phyloP scores from a whole-genome alignment of 2,113 vertebrate genomes.

The Eupsittula cactorum region DNA sequence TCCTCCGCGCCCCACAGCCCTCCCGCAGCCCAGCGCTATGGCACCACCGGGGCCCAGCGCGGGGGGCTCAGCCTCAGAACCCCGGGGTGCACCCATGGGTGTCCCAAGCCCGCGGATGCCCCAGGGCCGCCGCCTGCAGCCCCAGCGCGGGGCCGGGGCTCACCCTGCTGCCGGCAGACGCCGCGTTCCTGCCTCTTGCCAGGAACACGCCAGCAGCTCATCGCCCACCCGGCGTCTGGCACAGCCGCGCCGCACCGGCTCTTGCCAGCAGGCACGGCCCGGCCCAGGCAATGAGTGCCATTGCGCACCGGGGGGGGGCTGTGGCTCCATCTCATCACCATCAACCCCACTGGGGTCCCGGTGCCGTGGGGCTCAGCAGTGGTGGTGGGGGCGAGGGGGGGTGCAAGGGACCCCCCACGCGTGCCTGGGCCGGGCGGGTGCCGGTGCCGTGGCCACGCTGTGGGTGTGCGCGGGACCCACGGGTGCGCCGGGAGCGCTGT shows the following conservation, averaged over 20 bases:
- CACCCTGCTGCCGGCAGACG: not conserved
- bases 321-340: too few species aligned
- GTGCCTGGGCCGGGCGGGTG: too few species aligned
- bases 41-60: not conserved
- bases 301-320: too few species aligned
- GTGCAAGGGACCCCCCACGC: too few species aligned
- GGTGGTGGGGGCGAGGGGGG: too few species aligned
- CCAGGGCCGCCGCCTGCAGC: not conserved
- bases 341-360: too few species aligned
- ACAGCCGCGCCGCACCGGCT: not conserved
- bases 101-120: not conserved
- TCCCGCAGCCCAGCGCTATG: not conserved
- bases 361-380: too few species aligned
- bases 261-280: too few species aligned
- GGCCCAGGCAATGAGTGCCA: too few species aligned
- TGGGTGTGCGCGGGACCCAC: too few species aligned
- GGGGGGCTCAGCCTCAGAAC: not conserved
- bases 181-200: constrained; percentile 15
- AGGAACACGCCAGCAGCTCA: not conserved
- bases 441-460: too few species aligned
- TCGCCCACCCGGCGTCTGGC: constrained; percentile 65
- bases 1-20: not conserved
- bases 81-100: not conserved
- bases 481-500: too few species aligned
- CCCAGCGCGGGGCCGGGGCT: not conserved